phyloP scores from a whole-genome alignment of 2,797 vertebrate genomes.

The Falco biarmicus region DNA sequence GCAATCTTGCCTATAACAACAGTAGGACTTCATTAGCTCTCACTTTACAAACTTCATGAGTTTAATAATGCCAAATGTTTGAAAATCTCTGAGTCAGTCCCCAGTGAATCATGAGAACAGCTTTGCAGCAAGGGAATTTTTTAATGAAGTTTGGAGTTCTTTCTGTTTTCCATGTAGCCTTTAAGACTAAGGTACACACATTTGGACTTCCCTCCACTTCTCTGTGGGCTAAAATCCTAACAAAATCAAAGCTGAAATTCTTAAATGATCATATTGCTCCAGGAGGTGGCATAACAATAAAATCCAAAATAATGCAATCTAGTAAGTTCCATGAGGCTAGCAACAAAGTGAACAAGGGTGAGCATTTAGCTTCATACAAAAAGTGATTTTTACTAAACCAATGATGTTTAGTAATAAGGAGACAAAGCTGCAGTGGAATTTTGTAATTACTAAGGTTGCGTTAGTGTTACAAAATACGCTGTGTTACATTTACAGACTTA shows the following conservation, averaged over 20 bases:
- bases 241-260: not conserved
- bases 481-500: not conserved
- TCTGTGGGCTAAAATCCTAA: not conserved
- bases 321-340: not conserved
- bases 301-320: not conserved
- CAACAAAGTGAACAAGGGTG: not conserved
- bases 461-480: constrained; percentile 30
- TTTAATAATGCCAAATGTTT: not conserved
- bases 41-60: not conserved
- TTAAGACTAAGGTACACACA: not conserved
- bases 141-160: not conserved
- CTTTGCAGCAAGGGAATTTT: not conserved
- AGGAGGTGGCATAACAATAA: not conserved
- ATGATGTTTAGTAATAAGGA: constrained; percentile 11
- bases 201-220: not conserved
- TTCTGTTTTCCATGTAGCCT: not conserved
- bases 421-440: constrained; percentile 3
- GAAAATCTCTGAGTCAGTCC: not conserved
- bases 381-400: constrained; percentile 2
- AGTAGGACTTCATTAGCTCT: not conserved
- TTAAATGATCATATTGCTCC: not conserved
- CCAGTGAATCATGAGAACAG: not conserved
- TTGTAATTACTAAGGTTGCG: constrained; percentile 40
- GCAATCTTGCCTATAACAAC: not conserved
- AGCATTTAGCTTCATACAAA: not conserved